These are phyloP conservation scores for Pyralis farinalis DNA, from an alignment of 2,888 invertebrate genomes.

Conservation along the genomic window DNA sequence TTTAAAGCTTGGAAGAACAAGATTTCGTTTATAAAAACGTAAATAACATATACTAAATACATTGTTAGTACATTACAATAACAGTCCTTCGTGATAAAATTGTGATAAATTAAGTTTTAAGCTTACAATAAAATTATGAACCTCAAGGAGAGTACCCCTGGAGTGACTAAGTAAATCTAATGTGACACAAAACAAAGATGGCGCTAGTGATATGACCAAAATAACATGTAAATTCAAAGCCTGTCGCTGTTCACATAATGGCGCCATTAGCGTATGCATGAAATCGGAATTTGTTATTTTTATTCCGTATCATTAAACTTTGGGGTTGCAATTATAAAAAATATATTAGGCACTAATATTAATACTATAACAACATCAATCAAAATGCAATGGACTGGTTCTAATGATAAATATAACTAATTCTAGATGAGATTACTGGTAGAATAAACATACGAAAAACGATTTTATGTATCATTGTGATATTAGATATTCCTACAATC, in stretches of 20 bases:
- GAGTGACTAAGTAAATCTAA: background rate
- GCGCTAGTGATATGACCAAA: background rate
- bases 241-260: background rate
- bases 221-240: background rate
- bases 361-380: slow-evolving; percentile 18
- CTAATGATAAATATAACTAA: slow-evolving; percentile 17
- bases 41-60: slow-evolving; percentile 3
- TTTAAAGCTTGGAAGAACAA: slow-evolving; percentile 80
- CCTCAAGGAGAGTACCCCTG: no score
- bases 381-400: slow-evolving; percentile 9
- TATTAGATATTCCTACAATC: background rate
- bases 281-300: background rate
- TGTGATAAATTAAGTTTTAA: slow-evolving; percentile 5
- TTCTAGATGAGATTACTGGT: slow-evolving; percentile 28
- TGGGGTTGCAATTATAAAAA: background rate
- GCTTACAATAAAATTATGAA: no score
- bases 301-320: no score
- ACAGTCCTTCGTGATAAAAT: slow-evolving; percentile 5
- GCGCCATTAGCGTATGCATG: background rate
- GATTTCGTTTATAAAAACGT: slow-evolving; percentile 45
- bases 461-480: background rate
- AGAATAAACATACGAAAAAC: background rate
- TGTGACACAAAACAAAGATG: background rate
- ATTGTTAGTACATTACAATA: slow-evolving; percentile 3
- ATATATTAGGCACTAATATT: no score